phyloP scores from a whole-genome alignment of 1,140 invertebrate species.

The Camponotus pennsylvanicus region DNA sequence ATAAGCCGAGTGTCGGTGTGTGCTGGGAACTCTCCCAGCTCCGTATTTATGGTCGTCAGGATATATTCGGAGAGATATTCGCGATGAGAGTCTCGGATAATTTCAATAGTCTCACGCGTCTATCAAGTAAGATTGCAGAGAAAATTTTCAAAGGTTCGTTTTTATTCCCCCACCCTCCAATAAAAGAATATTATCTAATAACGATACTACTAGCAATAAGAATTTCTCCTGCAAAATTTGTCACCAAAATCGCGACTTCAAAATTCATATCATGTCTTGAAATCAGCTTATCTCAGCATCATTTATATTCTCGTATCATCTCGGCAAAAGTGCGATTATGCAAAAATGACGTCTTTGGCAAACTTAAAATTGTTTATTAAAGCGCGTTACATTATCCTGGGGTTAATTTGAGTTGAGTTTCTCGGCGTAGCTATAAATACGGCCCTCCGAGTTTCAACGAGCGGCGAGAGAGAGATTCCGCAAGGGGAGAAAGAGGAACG shows the following conservation, averaged over 20 bases:
- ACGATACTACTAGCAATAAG: too few relatives aligned
- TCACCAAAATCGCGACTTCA: not conserved
- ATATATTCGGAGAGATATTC: constrained; percentile 21
- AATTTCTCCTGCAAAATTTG: not conserved
- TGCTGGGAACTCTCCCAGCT: constrained; percentile 18
- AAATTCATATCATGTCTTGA: not conserved
- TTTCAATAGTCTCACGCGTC: constrained; percentile 43
- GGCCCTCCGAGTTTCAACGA: constrained; percentile 1
- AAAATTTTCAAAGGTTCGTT: not conserved
- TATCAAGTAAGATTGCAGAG: constrained; percentile 17
- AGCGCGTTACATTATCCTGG: not conserved
- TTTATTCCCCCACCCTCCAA: too few relatives aligned
- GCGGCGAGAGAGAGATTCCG: not conserved
- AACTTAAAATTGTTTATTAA: constrained; percentile 24
- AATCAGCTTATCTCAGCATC: not conserved
- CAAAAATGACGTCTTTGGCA: not conserved
- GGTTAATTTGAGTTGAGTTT: constrained; percentile 12
- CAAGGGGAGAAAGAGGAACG: not conserved
- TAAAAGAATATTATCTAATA: not conserved
- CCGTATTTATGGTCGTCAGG: constrained; percentile 32
- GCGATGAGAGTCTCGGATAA: constrained; percentile 8
- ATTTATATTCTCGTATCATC: too few relatives aligned
- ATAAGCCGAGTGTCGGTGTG: constrained; percentile 15
- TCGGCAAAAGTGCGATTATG: not conserved
- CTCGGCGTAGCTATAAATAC: constrained; percentile 17